These are phyloP conservation scores for Sussaba pulchella DNA, from an alignment of 2,888 invertebrate genomes.

Conservation along the genomic window DNA sequence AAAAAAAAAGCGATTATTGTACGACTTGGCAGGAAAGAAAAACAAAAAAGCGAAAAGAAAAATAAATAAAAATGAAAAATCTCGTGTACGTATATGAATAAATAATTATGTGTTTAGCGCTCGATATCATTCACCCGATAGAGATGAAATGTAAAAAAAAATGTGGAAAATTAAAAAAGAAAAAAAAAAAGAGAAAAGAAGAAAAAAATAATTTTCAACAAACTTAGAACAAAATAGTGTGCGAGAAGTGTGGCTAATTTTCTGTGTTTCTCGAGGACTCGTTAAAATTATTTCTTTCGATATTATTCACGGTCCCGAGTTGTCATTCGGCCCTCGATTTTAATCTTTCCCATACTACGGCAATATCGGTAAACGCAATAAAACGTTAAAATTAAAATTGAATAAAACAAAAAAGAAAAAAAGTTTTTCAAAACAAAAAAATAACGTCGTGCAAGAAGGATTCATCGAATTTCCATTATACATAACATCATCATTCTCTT, in stretches of 20 bases:
- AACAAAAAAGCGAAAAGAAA: conserved; percentile 34
- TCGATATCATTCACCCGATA: conserved; percentile 62
- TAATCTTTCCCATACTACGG: conserved; percentile 62
- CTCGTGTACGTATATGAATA: conserved; percentile 60
- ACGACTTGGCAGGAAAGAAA: conserved; percentile 55
- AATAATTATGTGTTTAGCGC: conserved; percentile 65
- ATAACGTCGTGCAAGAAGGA: conserved; percentile 57
- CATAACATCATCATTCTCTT: conserved; percentile 71
- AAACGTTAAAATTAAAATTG: conserved; percentile 19
- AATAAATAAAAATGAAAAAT: conserved; percentile 31
- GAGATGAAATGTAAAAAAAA: conserved; percentile 30
- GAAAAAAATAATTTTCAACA: not conserved
- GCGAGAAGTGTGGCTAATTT: conserved; percentile 22
- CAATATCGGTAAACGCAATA: conserved; percentile 70
- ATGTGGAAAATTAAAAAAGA: conserved; percentile 6
- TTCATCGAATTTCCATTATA: conserved; percentile 72
- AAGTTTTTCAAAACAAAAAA: conserved; percentile 6
- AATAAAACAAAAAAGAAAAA: conserved; percentile 21
- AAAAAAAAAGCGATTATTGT: conserved; percentile 29
- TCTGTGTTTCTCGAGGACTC: conserved; percentile 42
- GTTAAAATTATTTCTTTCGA: conserved; percentile 53
- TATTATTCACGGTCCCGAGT: conserved; percentile 38
- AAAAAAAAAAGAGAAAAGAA: not conserved
- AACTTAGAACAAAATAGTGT: conserved; percentile 7
- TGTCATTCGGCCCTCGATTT: conserved; percentile 22